Conservation (phyloP, 2,888 invertebrate genomes). For the Tineola bisselliella region DNA sequence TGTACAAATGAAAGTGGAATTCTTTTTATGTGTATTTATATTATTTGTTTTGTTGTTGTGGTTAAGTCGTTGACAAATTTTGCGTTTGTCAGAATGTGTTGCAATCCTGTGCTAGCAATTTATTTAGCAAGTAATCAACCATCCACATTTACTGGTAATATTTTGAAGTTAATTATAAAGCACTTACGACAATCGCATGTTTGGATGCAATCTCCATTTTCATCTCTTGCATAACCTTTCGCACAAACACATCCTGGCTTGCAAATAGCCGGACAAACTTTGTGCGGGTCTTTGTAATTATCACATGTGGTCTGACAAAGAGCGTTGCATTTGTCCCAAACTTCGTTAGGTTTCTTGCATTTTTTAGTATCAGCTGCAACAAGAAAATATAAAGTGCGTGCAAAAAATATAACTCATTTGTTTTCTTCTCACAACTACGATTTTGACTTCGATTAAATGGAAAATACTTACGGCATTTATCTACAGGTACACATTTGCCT, state of each 20-base stretch:
- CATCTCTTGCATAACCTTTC: not conserved
- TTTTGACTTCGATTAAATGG: too few species aligned
- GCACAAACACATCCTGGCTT: not conserved
- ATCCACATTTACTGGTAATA: too few species aligned
- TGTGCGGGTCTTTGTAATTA: not conserved
- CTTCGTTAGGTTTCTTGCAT: slow-evolving; percentile 1
- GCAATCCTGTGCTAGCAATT: too few species aligned
- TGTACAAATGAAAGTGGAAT: too few species aligned
- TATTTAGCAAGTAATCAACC: too few species aligned
- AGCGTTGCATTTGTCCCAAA: not conserved
- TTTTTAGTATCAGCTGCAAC: not conserved
- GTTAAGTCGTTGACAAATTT: too few species aligned
- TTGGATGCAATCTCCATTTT: not conserved
- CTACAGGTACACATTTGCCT: slow-evolving; percentile 19
- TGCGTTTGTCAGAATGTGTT: too few species aligned
- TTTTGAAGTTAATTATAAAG: not conserved
- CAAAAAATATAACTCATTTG: too few species aligned
- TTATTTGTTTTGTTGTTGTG: too few species aligned
- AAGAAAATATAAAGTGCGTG: too few species aligned
- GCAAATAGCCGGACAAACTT: not conserved
- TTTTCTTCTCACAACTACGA: too few species aligned
- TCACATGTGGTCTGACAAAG: not conserved
- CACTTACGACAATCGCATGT: not conserved
- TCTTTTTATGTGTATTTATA: too few species aligned
- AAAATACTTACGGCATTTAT: slow-evolving; percentile 19